Evolutionary conservation across 2,113 vertebrate species (phyloP), one percentile per base, ranked within the genome.

Genomic region (Trinectes maculatus): DNA sequence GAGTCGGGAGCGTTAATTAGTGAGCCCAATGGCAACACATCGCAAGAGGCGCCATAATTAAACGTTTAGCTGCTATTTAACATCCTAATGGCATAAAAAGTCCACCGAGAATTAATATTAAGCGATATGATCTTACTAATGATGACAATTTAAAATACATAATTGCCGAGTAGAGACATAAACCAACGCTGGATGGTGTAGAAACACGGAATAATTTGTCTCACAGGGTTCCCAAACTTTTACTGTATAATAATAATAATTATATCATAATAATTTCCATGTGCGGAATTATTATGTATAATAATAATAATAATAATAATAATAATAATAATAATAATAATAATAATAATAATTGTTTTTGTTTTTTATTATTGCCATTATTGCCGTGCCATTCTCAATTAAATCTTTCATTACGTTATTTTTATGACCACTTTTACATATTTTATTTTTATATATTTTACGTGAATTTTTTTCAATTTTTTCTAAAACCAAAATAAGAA

Each of bases 21-120:
- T 66, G 61, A 86, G 76, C 87, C 89, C 89, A 90, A 49, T 87
- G 91, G 89, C 89, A 84, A 90, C 37, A 60, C 67, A 74, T 74
- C 60, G 70, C 80, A 64, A 73, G 77, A 82, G 81, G 74, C 71
- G 57, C 67, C 47, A 53, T 88, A 92, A 91, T 91, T 81, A 91
- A 91, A 80, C 84, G 84, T 90, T 90, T 89, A 90, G 76, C 76
- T 82, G 85, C 79, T 82, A 64, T 89, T 89, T 83, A 89, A 82
- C 84, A 85, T 69, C 71, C 42, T 86, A 90, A 87, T 85, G 77
- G 66, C 28, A 80, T 83, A 80, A 86, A 88, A 80, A 74, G 66
- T 74, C 88, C 85, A 9, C 78, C 43, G 89, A 88, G 88, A 64
- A 85, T 88, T 78, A 67, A 80, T 87, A 84, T 80, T 77, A 85